Percentiles rank a stretch among this genome's conserved stretches.
phyloP scores from a whole-genome alignment of 2,888 invertebrate genomes.

The Coelinius sp. region DNA sequence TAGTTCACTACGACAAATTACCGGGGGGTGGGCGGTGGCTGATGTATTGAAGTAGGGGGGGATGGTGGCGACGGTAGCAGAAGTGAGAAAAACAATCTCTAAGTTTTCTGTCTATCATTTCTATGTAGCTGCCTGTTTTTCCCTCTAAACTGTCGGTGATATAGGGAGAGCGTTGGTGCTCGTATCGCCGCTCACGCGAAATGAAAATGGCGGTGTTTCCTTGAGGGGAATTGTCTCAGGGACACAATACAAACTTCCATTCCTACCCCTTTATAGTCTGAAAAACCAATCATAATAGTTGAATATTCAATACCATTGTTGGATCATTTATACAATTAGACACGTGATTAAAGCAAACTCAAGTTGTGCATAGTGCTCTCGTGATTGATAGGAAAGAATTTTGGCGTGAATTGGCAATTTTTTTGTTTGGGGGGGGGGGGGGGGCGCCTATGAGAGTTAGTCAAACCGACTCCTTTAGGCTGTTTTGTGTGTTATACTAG shows the following conservation, averaged over 20 bases:
- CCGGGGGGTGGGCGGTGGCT: no score
- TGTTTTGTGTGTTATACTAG: slow-evolving; percentile 36
- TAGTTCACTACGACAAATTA: no score
- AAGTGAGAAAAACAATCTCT: no score
- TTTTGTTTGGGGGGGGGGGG: not conserved
- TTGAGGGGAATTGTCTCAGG: slow-evolving; percentile 57
- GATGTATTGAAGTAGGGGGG: no score
- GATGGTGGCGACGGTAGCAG: no score
- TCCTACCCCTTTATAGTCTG: slow-evolving; percentile 39
- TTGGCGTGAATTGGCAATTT: slow-evolving; percentile 9
- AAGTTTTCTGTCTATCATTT: no score
- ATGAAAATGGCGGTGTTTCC: slow-evolving; percentile 68
- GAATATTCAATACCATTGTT: not conserved
- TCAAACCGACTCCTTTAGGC: slow-evolving; percentile 15
- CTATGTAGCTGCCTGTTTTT: no score
- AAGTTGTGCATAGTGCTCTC: slow-evolving; percentile 38
- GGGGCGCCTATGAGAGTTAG: slow-evolving; percentile 34
- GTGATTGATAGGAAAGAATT: not conserved
- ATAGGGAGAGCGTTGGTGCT: slow-evolving; percentile 23
- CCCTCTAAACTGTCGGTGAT: no score
- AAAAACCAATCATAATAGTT: not conserved
- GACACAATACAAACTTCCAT: slow-evolving; percentile 45
- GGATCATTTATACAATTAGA: not conserved
- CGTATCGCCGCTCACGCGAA: slow-evolving; percentile 53
- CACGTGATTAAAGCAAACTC: not conserved